Evolutionary conservation across 2,113 vertebrate species (phyloP).

Genomic region (Willisornis vidua): DNA sequence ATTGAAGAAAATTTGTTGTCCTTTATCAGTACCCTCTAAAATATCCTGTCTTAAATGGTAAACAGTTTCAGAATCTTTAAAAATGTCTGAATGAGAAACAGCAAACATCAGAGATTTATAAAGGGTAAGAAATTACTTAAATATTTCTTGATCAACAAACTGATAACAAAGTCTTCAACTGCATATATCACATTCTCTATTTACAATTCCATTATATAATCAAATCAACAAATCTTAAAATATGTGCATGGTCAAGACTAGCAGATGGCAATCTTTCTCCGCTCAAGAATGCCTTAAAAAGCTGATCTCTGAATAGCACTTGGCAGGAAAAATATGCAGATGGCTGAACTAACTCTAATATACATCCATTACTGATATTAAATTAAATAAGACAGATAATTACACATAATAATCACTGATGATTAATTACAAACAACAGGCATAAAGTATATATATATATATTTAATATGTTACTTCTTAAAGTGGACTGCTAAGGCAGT

Average conservation of each 20-base stretch:
- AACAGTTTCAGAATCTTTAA: background rate
- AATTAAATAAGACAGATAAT: conserved; percentile 18
- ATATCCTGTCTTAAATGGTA: background rate
- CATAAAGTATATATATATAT: background rate
- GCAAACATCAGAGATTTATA: background rate
- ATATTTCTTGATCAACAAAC: background rate
- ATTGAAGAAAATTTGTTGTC: background rate
- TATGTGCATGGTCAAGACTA: background rate
- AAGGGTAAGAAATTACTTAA: background rate
- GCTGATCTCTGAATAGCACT: background rate
- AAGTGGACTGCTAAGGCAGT: background rate
- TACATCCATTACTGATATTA: background rate
- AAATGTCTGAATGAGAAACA: background rate
- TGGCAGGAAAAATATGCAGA: conserved; percentile 35
- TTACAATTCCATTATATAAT: background rate
- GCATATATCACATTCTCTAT: background rate
- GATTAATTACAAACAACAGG: conserved; percentile 10
- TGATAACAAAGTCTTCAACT: background rate
- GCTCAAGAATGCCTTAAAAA: conserved; percentile 16
- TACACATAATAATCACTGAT: background rate
- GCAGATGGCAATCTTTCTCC: conserved; percentile 24
- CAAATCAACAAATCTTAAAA: conserved; percentile 1
- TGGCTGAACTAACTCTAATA: conserved; percentile 30
- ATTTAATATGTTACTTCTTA: background rate
- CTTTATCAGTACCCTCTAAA: background rate